Percentiles rank a stretch among this genome's conserved stretches.
phyloP scores from a whole-genome alignment of 2,888 invertebrate genomes.

The Amiota communis region DNA sequence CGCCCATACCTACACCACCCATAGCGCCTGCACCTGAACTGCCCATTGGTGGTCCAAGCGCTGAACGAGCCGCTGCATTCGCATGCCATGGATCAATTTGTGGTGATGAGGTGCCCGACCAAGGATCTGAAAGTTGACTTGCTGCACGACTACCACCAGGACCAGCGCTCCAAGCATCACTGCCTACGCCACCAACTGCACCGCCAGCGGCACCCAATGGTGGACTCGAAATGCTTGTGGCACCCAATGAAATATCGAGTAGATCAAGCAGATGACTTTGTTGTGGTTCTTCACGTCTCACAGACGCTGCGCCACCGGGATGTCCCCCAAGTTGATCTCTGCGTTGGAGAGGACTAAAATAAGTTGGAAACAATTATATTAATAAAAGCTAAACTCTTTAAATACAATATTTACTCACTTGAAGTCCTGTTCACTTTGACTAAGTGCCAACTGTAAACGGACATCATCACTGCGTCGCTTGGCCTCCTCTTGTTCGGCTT shows the following conservation, averaged over 20 bases:
- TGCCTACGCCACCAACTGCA: slow-evolving; percentile 60
- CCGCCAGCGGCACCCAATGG: slow-evolving; percentile 70
- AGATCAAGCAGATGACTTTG: slow-evolving; percentile 87
- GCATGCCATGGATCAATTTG: slow-evolving; percentile 72
- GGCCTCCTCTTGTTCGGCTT: slow-evolving; percentile 97
- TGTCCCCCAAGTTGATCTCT: slow-evolving; percentile 50
- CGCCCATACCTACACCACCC: slow-evolving; percentile 49
- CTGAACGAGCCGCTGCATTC: slow-evolving; percentile 55
- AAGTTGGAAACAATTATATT: background rate
- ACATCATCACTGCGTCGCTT: slow-evolving; percentile 96
- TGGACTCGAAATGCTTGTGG: slow-evolving; percentile 75
- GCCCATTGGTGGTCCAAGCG: slow-evolving; percentile 49
- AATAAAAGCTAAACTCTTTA: background rate
- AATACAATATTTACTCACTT: slow-evolving; percentile 77
- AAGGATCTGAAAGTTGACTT: slow-evolving; percentile 74
- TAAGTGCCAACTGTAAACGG: slow-evolving; percentile 93
- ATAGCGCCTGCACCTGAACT: slow-evolving; percentile 55
- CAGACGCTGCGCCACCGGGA: slow-evolving; percentile 53
- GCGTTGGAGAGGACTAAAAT: background rate
- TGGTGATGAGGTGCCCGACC: slow-evolving; percentile 71
- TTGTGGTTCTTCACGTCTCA: slow-evolving; percentile 41
- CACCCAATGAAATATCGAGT: slow-evolving; percentile 85
- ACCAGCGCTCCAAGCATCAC: slow-evolving; percentile 84
- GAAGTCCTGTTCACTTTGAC: slow-evolving; percentile 95
- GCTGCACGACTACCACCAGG: slow-evolving; percentile 71